Evolutionary conservation across 2,888 invertebrate species (phyloP).

Genomic region (Nematopogon swammerdamellus): DNA sequence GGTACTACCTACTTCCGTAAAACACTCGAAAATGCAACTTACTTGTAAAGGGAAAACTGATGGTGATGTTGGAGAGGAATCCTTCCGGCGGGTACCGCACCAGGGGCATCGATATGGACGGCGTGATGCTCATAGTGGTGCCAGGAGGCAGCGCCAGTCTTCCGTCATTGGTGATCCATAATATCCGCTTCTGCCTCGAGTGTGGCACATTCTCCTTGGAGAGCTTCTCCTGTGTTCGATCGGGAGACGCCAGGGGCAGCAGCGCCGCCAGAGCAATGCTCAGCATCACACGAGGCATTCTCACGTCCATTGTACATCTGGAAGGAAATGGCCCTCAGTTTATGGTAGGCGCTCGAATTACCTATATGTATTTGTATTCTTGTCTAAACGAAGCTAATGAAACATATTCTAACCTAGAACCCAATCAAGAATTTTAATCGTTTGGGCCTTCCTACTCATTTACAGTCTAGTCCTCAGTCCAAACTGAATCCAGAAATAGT

Average conservation of each 20-base stretch:
- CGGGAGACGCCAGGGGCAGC: conserved; percentile 37
- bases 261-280: conserved; percentile 44
- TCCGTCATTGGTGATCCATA: conserved; percentile 85
- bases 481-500: too few relatives aligned
- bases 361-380: too few relatives aligned
- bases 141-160: conserved; percentile 81
- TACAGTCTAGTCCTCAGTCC: too few relatives aligned
- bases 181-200: conserved; percentile 75
- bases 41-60: conserved; percentile 84
- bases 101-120: conserved; percentile 77
- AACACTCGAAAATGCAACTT: too few relatives aligned
- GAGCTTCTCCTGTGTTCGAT: conserved; percentile 26
- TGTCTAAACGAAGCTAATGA: too few relatives aligned
- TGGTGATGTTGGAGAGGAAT: conserved; percentile 78
- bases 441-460: too few relatives aligned
- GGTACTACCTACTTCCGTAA: too few relatives aligned
- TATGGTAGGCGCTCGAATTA: too few relatives aligned
- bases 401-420: too few relatives aligned
- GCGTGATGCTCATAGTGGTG: conserved; percentile 74
- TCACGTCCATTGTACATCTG: conserved; percentile 42
- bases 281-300: conserved; percentile 38
- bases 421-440: too few relatives aligned
- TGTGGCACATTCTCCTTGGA: conserved; percentile 54
- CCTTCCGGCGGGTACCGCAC: conserved; percentile 83
- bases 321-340: too few relatives aligned